Percentiles rank a stretch among this genome's conserved stretches.
Conservation (phyloP, 2,888 invertebrate species). For the Eristalis arbustorum region DNA sequence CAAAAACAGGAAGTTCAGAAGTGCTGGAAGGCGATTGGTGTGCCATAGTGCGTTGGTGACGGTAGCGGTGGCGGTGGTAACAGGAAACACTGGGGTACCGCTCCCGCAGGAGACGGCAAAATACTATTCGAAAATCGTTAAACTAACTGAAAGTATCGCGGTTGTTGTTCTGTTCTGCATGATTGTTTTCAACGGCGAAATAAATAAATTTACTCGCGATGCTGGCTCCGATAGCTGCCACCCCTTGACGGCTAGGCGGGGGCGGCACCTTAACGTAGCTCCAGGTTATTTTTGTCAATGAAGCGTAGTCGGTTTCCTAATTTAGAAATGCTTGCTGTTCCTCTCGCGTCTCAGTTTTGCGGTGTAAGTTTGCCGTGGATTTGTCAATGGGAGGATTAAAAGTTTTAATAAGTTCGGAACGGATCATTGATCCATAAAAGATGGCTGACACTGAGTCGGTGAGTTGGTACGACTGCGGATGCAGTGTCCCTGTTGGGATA, state of each 20-base stretch:
- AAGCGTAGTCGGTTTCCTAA: slow-evolving; percentile 16
- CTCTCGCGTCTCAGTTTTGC: neutral
- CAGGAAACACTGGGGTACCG: slow-evolving; percentile 37
- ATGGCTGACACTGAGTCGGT: neutral
- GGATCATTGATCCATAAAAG: slow-evolving; percentile 33
- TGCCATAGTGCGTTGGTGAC: neutral
- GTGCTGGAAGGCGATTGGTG: slow-evolving; percentile 55
- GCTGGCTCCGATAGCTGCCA: neutral
- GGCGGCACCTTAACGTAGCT: neutral
- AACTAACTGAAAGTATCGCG: slow-evolving; percentile 69
- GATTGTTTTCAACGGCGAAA: slow-evolving; percentile 60
- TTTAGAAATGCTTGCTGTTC: neutral
- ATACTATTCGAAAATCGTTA: slow-evolving; percentile 61
- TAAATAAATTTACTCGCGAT: slow-evolving; percentile 51
- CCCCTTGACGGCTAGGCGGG: neutral
- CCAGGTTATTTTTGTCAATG: slow-evolving; percentile 37
- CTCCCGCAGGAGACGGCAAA: slow-evolving; percentile 17
- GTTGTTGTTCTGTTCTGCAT: slow-evolving; percentile 60
- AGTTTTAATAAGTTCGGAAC: slow-evolving; percentile 51
- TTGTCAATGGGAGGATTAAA: slow-evolving; percentile 24
- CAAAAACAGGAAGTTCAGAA: slow-evolving; percentile 69
- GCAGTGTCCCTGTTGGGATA: neutral
- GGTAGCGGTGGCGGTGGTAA: slow-evolving; percentile 16
- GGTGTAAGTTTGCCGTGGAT: neutral
- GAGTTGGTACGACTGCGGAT: neutral